Evolutionary conservation across 2,888 invertebrate species (phyloP), one percentile per base, ranked within the genome.

Genomic region (Drosophila eohydei): DNA sequence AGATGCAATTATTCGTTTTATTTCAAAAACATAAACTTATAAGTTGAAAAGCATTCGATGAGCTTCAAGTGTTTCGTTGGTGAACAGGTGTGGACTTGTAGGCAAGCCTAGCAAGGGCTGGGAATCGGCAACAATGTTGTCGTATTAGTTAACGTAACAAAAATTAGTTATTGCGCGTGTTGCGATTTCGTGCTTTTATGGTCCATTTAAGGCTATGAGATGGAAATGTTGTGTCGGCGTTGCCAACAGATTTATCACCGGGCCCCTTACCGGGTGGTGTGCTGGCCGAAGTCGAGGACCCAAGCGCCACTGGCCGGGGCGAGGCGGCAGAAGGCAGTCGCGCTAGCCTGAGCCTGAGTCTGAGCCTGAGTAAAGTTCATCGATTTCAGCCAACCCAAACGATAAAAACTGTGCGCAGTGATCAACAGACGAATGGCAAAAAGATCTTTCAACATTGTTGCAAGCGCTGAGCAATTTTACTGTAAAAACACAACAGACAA

Each of bases 211-310:
- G 87, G 88, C 87, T 80, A 86, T 88, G 78, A 83, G 75, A 90
- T 88, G 90, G 90, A 86, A 77, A 80, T 90, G 89, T 76, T 88
- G 87, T 88, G 87, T 86, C 74, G 89, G 74, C 71, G 74, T 80
- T 88, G 71, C 90, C 90, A 90, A 90, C 89, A 90, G 90, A 90
- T 85, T 90, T 85, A 90, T 90, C 83, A 88, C 89, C 87, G 69
- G 74, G 32, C 32, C 63, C 70, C 73, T 71, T 71, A 56, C 69
- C 78, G 69, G 48, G 58, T 52, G 70, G 65, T 62, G 65, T 62
- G 55, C 38, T 14, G 38, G 36, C n/a, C 8, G 28, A 4, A 2
- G n/a, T 14, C 12, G 26, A 34, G 58, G 38, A 71, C 26, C 32
- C 68, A 44, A 30, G 69, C 55, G 68, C 52, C 51, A 51, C 16